These are phyloP conservation scores for Neodiprion fabricii DNA, from an alignment of 1,140 invertebrate genomes.

Conservation along the genomic window DNA sequence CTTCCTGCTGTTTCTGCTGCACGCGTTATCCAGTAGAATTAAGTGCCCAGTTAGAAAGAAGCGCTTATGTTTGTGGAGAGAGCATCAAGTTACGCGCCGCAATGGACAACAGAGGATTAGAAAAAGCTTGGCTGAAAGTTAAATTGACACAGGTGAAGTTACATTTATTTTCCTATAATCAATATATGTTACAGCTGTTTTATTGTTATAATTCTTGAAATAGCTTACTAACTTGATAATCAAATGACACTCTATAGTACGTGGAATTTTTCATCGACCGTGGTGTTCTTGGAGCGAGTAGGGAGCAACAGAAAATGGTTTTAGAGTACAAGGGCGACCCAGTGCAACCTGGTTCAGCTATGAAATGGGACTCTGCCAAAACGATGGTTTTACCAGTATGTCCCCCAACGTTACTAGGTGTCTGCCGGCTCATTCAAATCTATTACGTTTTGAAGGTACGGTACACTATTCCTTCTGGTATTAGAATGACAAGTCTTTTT, in stretches of 20 bases:
- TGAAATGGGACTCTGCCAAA: constrained; percentile 73
- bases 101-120: constrained; percentile 80
- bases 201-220: neutral
- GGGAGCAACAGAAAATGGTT: constrained; percentile 75
- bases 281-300: constrained; percentile 78
- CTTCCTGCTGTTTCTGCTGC: constrained; percentile 80
- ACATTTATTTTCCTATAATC: constrained; percentile 11
- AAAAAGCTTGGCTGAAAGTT: constrained; percentile 73
- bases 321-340: constrained; percentile 75
- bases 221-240: neutral
- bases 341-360: constrained; percentile 67
- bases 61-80: constrained; percentile 84
- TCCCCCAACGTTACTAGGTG: constrained; percentile 77
- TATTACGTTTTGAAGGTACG: constrained; percentile 81
- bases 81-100: constrained; percentile 77
- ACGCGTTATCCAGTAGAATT: constrained; percentile 74
- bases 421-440: constrained; percentile 80
- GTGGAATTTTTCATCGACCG: constrained; percentile 84
- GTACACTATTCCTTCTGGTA: constrained; percentile 20
- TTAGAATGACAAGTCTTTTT: neutral
- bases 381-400: constrained; percentile 78
- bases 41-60: constrained; percentile 74
- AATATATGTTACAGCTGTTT: neutral
- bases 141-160: constrained; percentile 72
- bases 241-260: constrained; percentile 61